A percentile compares a stretch with the other conserved stretches of the same genome.
Conservation (phyloP, 35 echinoderm and acorn worm genomes). For the Amphiura filiformis region DNA sequence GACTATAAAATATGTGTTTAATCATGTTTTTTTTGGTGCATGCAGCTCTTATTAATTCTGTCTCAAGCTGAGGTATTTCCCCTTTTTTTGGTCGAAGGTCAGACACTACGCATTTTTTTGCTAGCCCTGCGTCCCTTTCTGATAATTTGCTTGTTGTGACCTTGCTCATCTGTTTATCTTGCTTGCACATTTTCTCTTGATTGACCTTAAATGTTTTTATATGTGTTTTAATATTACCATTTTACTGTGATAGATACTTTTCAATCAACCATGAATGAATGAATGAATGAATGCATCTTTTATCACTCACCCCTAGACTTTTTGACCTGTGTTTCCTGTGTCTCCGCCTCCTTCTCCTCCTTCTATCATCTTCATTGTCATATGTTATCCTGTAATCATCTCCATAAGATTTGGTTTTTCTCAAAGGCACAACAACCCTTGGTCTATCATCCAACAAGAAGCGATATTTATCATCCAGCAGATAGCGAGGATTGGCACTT, state of each 20-base stretch:
- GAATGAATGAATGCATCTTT: background rate
- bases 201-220: background rate
- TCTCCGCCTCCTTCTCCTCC: background rate
- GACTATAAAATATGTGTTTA: too few species aligned
- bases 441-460: background rate
- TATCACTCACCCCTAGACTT: background rate
- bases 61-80: too few species aligned
- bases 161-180: too few species aligned
- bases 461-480: background rate
- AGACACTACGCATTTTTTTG: too few species aligned
- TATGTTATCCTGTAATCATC: background rate
- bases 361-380: background rate
- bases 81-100: too few species aligned
- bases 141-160: too few species aligned
- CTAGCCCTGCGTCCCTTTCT: too few species aligned
- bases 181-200: background rate
- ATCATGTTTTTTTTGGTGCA: too few species aligned
- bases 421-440: background rate
- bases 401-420: background rate
- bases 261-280: background rate
- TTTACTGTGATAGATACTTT: too few species aligned
- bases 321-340: background rate
- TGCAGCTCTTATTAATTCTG: too few species aligned
- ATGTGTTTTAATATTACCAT: too few species aligned
- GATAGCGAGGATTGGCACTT: background rate